Evolutionary conservation across 2,797 vertebrate genomes (phyloP), one percentile per base, ranked within the genome.

Genomic region (Danionella dracula): DNA sequence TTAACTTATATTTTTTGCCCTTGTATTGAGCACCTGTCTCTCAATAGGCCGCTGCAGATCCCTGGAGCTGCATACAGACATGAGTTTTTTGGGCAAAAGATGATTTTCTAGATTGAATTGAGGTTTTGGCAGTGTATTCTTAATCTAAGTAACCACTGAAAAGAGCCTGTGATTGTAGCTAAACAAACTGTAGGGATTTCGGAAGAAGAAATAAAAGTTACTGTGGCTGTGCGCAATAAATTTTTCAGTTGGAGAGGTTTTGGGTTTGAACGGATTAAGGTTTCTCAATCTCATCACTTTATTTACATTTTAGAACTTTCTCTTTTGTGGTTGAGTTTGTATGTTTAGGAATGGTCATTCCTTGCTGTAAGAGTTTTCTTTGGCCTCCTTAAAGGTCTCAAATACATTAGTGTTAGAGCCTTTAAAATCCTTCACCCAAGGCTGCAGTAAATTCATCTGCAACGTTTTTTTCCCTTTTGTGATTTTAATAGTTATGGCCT

Each of bases 221-320:
- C 74, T 80, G 79, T 77, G 77, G 82, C 82, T 84, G 78, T 67
- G 76, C 79, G 80, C 77, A 78, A 80, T 82, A 84, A 74, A 83
- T 81, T 68, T 57, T 78, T 64, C 71, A 15, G 35, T 45, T 29
- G 68, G 66, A 79, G 82, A 80, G 19, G 48, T 64, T 75, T 78
- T 75, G 74, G 70, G 55, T 72, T 79, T 76, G 59, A 76, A 73
- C 76, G 12, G 44, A 77, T 74, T 65, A 77, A 74, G 71, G 78
- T 82, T 85, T 83, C 79, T 76, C 76, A 50, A 79, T 73, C 71
- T 81, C 78, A 76, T 83, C 81, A 75, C 72, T 54, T 74, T 68
- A 68, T 83, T 79, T 75, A 76, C 73, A 42, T 81, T 82, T 70
- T 66, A 70, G 71, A 62, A 70, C 71, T 35, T 41, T 58, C 66